Evolutionary conservation across 30 jellyfish, hydroid and myxozoan species (phyloP).

Genomic region (Turritopsis dohrnii): DNA sequence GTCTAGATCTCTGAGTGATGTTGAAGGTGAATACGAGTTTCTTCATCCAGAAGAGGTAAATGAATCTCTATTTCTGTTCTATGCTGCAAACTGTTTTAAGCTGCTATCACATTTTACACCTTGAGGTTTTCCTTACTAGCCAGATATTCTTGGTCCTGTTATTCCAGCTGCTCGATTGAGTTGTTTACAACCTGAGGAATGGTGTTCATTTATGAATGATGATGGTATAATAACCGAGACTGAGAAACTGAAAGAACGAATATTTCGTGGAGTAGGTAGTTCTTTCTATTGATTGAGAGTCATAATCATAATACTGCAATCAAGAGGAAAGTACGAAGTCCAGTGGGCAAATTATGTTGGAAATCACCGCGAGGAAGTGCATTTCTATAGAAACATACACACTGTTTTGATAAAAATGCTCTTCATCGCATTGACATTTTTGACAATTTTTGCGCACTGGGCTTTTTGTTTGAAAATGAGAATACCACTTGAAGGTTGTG

Average conservation of each 20-base stretch:
- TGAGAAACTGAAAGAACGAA: conserved; percentile 45
- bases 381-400: too few species aligned
- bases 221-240: conserved; percentile 61
- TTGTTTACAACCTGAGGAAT: conserved; percentile 77
- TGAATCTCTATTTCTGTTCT: background rate
- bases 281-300: background rate
- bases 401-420: too few species aligned
- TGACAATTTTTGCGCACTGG: too few species aligned
- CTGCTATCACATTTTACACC: background rate
- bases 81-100: background rate
- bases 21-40: conserved; percentile 33
- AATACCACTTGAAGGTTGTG: too few species aligned
- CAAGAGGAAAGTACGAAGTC: too few species aligned
- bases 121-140: background rate
- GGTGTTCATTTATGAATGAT: conserved; percentile 84
- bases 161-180: conserved; percentile 52
- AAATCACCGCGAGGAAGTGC: too few species aligned
- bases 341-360: too few species aligned
- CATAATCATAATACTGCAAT: background rate
- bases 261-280: conserved; percentile 77
- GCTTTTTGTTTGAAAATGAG: too few species aligned
- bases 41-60: conserved; percentile 32
- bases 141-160: conserved; percentile 56
- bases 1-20: background rate
- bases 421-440: too few species aligned